phyloP scores from a whole-genome alignment of 2,797 vertebrate genomes.

The Caiman crocodilus region DNA sequence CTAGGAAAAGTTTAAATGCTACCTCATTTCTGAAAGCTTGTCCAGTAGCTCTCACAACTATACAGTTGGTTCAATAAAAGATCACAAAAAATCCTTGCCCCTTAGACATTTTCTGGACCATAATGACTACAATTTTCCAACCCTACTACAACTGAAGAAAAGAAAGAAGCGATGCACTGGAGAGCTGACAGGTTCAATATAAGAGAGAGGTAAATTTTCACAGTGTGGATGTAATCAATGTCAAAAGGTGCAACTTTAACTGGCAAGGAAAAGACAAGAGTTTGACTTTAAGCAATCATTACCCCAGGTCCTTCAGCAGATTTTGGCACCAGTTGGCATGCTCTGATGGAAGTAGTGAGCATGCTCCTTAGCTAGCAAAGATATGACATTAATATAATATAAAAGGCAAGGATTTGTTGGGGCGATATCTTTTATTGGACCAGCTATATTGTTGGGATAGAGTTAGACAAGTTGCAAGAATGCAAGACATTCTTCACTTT shows the following conservation, averaged over 20 bases:
- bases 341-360: background rate
- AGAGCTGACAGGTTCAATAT: background rate
- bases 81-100: too few relatives aligned
- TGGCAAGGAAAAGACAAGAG: background rate
- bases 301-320: background rate
- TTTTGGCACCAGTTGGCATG: background rate
- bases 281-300: background rate
- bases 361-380: background rate
- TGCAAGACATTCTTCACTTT: too few relatives aligned
- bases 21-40: too few relatives aligned
- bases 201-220: background rate
- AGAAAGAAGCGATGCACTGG: background rate
- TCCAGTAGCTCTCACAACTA: too few relatives aligned
- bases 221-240: background rate
- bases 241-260: background rate
- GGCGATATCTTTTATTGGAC: too few relatives aligned
- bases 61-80: too few relatives aligned
- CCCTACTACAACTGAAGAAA: background rate
- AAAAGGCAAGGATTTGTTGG: too few relatives aligned
- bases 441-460: too few relatives aligned
- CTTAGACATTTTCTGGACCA: too few relatives aligned
- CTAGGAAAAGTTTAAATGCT: conserved; percentile 14
- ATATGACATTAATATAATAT: background rate
- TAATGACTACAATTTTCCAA: too few relatives aligned
- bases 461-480: too few relatives aligned